Base-by-base conservation (phyloP, 2,888 invertebrate genomes). In the Chymomyza fuscimana region DNA sequence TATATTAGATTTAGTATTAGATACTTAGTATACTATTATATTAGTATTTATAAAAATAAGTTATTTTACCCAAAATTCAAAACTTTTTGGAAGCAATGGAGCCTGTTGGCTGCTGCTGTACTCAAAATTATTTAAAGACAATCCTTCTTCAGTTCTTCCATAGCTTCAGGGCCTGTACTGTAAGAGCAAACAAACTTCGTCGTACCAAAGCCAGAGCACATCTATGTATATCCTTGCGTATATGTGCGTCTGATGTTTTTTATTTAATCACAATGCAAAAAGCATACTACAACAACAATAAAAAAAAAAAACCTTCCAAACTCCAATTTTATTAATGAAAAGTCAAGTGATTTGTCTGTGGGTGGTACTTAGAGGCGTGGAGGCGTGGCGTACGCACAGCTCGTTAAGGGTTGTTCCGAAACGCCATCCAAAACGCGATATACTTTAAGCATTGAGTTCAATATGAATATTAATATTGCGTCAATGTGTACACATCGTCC, bases 241-340 rank as follows among this genome's bases (percentile, higher is more conserved):
- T 59, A 12, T 25, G 32, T 10, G 19, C 40, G 54, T 54, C 15
- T 50, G 19, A 32, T 63, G 63, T 54, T 61, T 64, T 36, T 52
- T 54, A 65, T 77, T 74, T 65, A 68, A 76, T 66, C 67, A 64
- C 69, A 63, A 40, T 58, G 63, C 40, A 70, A 52, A 52, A 52
- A 15, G 52, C 59, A 59, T 22, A 10, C 59, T 54, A 16, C 54
- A 54, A 19, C 40, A 46, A 46, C 40, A 46, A 46, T 46, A 46
- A 12, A 19, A 70, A 74, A 32, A 32, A 32, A 32, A 32, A 32
- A 70, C 72, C 74, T 54, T 54, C 16, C 65, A 67, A 54, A 77
- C 77, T 84, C 76, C 84, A 84, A 83, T 80, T 83, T 84, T 84
- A 86, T 83, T 83, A 83, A 83, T 86, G 83, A 83, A 83, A 83